These are phyloP conservation scores for Trididemnum miniatum DNA, from an alignment of 23 tunicate genomes.

Conservation along the genomic window DNA sequence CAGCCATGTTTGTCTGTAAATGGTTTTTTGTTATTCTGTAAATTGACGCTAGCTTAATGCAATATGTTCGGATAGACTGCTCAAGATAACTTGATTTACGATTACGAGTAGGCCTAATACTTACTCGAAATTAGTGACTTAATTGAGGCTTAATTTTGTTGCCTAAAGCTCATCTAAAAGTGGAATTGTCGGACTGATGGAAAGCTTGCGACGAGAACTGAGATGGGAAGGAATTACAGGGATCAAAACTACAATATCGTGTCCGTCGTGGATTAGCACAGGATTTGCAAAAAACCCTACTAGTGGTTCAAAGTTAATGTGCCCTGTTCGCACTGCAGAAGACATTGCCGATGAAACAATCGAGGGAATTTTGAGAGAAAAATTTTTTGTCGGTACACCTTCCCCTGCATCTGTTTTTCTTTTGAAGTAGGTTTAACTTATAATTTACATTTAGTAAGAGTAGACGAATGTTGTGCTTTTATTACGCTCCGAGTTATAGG, in stretches of 20 bases:
- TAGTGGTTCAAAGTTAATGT: not conserved
- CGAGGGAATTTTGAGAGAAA: constrained; percentile 17
- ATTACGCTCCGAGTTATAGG: too few relatives aligned
- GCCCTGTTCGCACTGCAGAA: constrained; percentile 22
- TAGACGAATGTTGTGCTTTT: too few relatives aligned
- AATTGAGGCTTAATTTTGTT: too few relatives aligned
- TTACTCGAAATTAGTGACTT: too few relatives aligned
- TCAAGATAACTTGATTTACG: too few relatives aligned
- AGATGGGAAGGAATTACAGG: constrained; percentile 28
- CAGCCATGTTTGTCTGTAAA: too few relatives aligned
- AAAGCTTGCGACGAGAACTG: constrained; percentile 46
- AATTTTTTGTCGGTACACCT: not conserved
- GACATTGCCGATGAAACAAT: constrained; percentile 39
- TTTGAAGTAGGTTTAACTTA: constrained; percentile 31
- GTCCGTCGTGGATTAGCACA: constrained; percentile 50
- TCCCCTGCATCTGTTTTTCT: not conserved
- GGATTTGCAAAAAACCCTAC: constrained; percentile 52
- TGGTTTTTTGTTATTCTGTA: too few relatives aligned
- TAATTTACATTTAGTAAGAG: too few relatives aligned
- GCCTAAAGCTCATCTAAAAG: constrained; percentile 50
- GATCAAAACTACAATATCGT: constrained; percentile 33
- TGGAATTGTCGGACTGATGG: constrained; percentile 55
- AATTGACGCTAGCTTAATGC: too few relatives aligned
- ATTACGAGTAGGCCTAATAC: too few relatives aligned
- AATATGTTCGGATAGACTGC: too few relatives aligned